Evolutionary conservation across 2,113 vertebrate genomes (phyloP), one percentile per base, ranked within the genome.

Genomic region (Panurus biarmicus): DNA sequence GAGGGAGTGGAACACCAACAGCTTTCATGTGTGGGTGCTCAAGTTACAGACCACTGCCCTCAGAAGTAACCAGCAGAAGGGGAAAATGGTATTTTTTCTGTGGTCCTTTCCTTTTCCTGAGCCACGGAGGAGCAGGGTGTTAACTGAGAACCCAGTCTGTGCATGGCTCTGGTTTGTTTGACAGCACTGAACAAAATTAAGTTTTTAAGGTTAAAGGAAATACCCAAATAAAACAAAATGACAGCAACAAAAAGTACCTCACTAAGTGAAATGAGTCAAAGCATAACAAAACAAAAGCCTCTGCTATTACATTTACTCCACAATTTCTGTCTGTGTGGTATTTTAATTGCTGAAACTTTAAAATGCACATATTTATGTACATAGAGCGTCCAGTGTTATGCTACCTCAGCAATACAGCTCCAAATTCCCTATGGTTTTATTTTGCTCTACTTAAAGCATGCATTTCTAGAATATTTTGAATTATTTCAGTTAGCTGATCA

Each of bases 271-370:
- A 73, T n/a, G 33, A 87, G n/a, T 70, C 78, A 47, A 2, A 76
- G 42, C 21, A 48, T 42, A 79, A 40, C 33, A 70, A 79, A 75
- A 79, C 23, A 88, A 77, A 85, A 80, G 38, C 19, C 31, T 71
- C 16, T 36, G 64, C 17, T 47, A 4, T 83, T 86, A 53, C 47
- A 61, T 76, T 76, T 76, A 38, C 45, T 73, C 50, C 62, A 23
- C 33, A 58, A 12, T 83, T 76, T 85, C 62, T 74, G 16, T 74
- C 64, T 79, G 11, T 23, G 19, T 29, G 25, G 56, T 40, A 70
- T 79, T 91, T 94, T 79, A 95, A 91, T 79, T 85, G 60, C 58
- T 71, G 93, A 38, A 79, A 38, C n/a, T 60, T 85, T 56, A 80
- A 94, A 88, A 85, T 51, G 5, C 87, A 77, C 36, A 38, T 85